Base-by-base conservation (phyloP, 1,140 invertebrate species). In the Chymomyza costata region DNA sequence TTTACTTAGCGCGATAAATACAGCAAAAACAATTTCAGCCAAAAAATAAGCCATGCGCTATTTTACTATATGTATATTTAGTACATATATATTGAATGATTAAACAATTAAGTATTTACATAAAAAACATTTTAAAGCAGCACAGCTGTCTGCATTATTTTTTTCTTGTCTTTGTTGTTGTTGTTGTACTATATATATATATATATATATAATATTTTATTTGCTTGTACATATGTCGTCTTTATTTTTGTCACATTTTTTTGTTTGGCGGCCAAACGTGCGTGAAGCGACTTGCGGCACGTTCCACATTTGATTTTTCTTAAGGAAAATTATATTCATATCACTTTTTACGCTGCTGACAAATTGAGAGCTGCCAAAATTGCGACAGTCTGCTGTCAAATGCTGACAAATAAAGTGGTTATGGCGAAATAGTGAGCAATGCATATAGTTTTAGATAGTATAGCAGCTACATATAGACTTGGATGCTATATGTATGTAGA, bases 371-470 rank as follows among this genome's bases (percentile, higher is more conserved):
- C 62, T 66, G 55, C 64, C 69, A 67, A 78, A 81, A 60, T 76
- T 67, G 65, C 78, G 76, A 82, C 69, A 81, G 66, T 51, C 14
- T n/a, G 30, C 43, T 50, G 68, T 76, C 74, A 81, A 56, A 39
- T 41, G 66, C 54, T 82, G 76, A 81, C 76, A 81, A 81, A 81
- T 81, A 68, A 61, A 68, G 45, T 73, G 60, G 62, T 58, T 59
- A 67, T 78, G 73, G 68, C 68, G 73, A 78, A 78, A 78, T 65
- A 43, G 45, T 10, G n/a, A n/a, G n/a, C n/a, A n/a, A n/a, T n/a
- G n/a, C n/a, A n/a, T n/a, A n/a, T n/a, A n/a, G n/a, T n/a, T n/a
- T n/a, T n/a, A n/a, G n/a, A n/a, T n/a, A n/a, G n/a, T n/a, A n/a
- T n/a, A n/a, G n/a, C n/a, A n/a, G n/a, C n/a, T n/a, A n/a, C n/a